Conservation (phyloP, 2,888 invertebrate species). For the Tenthredo amoena region DNA sequence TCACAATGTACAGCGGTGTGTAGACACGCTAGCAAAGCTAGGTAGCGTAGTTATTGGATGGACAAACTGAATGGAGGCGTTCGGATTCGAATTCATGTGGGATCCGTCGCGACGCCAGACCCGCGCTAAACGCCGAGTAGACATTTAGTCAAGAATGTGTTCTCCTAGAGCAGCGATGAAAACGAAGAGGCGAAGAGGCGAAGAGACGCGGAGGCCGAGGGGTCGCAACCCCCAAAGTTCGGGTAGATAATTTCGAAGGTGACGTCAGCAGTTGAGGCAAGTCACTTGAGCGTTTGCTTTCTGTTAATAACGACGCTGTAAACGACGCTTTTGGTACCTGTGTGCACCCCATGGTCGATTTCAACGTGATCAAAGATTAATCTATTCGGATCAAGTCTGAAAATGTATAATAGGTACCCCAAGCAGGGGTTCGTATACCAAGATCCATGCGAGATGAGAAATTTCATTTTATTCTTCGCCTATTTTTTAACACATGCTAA, state of each 20-base stretch:
- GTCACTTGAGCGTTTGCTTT: conserved; percentile 37
- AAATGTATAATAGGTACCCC: background rate
- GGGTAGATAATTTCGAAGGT: conserved; percentile 41
- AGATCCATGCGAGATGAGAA: background rate
- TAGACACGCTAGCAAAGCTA: conserved; percentile 1
- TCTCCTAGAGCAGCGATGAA: background rate
- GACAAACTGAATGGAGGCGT: conserved; percentile 52
- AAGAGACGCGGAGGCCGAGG: conserved; percentile 14
- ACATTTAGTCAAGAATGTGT: conserved; percentile 45
- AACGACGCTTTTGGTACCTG: background rate
- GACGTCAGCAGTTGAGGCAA: conserved; percentile 46
- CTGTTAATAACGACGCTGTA: conserved; percentile 30
- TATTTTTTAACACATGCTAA: background rate
- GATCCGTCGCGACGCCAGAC: conserved; percentile 10
- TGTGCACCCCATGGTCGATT: background rate
- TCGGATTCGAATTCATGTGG: conserved; percentile 47
- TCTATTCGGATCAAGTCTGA: background rate
- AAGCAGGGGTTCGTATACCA: background rate
- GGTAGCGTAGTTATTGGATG: conserved; percentile 52
- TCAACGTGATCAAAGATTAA: background rate
- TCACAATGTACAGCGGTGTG: background rate
- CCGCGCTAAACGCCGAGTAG: conserved; percentile 32
- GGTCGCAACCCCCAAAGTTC: conserved; percentile 11
- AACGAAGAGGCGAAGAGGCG: conserved; percentile 28
- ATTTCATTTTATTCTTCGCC: background rate